These are phyloP conservation scores for Sebastolobus altivelis DNA, from an alignment of 2,797 vertebrate genomes.

Conservation along the genomic window DNA sequence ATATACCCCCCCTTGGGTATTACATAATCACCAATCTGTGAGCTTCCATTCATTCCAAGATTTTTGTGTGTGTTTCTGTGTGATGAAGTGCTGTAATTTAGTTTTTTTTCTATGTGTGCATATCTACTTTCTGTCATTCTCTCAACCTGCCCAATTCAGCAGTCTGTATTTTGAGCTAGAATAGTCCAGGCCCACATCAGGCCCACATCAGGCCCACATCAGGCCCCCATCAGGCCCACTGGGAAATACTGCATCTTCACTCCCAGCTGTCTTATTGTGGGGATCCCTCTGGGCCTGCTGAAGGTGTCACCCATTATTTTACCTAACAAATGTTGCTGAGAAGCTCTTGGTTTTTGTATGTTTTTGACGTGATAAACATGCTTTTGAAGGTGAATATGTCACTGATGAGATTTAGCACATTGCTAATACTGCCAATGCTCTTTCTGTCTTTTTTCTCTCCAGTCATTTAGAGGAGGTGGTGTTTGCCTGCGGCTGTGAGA, in stretches of 20 bases:
- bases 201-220: not conserved
- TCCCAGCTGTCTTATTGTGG: not conserved
- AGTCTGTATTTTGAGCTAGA: not conserved
- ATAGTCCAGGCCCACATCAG: not conserved
- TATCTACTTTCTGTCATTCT: not conserved
- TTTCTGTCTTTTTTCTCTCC: constrained; percentile 39
- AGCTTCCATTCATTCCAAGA: not conserved
- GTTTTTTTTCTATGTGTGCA: not conserved
- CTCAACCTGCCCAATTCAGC: not conserved
- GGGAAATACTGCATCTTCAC: not conserved
- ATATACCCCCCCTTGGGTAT: not conserved
- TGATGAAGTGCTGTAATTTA: not conserved
- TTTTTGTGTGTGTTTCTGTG: not conserved
- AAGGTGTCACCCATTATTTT: not conserved
- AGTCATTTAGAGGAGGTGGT: constrained; percentile 91
- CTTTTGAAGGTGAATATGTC: not conserved
- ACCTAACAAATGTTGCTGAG: not conserved
- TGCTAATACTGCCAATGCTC: constrained; percentile 7
- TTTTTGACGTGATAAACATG: not conserved
- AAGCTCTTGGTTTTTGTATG: not conserved
- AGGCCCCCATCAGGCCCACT: not conserved
- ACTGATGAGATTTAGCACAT: not conserved
- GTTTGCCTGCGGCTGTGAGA: constrained; percentile 94
- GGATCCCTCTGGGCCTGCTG: not conserved
- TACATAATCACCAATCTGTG: constrained; percentile 34